Evolutionary conservation across 2,797 vertebrate species (phyloP).

Genomic region (Antrozous pallidus): DNA sequence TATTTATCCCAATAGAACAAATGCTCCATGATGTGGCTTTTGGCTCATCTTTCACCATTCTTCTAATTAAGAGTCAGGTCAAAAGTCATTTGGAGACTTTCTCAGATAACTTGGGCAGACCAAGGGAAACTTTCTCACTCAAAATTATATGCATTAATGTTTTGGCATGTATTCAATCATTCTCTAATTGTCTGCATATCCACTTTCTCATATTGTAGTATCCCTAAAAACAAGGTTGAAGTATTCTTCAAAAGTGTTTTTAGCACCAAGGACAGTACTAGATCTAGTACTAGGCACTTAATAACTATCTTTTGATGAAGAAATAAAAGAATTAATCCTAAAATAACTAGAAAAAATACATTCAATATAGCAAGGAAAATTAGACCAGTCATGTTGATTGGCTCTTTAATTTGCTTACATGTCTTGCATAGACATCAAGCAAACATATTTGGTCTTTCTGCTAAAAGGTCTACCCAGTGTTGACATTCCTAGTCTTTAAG

Average conservation of each 20-base stretch:
- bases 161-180: not conserved
- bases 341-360: not conserved
- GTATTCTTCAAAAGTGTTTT: not conserved
- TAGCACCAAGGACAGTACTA: not conserved
- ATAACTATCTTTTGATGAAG: not conserved
- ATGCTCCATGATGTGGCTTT: not conserved
- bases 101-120: not conserved
- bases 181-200: not conserved
- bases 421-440: slow-evolving; percentile 8
- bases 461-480: not conserved
- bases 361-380: not conserved
- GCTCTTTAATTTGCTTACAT: slow-evolving; percentile 27
- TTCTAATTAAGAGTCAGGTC: not conserved
- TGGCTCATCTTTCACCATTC: not conserved
- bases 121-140: not conserved
- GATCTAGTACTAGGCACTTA: not conserved
- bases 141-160: not conserved
- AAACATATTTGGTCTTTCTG: slow-evolving; percentile 3
- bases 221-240: not conserved
- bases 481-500: slow-evolving; percentile 16
- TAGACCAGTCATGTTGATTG: slow-evolving; percentile 21
- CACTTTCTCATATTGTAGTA: not conserved
- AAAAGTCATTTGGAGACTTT: not conserved
- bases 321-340: slow-evolving; percentile 26
- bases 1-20: not conserved